Evolutionary conservation across 2,888 invertebrate genomes (phyloP), one percentile per base, ranked within the genome.

Genomic region (Ophion ellenae): DNA sequence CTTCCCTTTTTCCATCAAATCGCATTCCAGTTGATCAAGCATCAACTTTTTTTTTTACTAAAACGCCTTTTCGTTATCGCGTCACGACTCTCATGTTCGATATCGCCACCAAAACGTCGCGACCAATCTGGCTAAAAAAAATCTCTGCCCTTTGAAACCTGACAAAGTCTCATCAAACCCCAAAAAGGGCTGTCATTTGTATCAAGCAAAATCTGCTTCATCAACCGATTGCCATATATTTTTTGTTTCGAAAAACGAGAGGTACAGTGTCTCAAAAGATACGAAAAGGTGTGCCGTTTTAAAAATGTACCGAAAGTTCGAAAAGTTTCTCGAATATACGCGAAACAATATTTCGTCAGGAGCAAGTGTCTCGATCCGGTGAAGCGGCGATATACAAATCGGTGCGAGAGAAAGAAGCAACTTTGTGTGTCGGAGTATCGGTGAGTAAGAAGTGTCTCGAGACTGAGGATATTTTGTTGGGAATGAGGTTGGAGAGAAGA

Each of bases 21-120:
- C 24, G 28, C 2, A 57, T 47, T 78, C 59, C 53, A 45, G 89
- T 86, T 88, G 87, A 85, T 82, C 86, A 86, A 67, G 81, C 59
- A 84, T 82, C 24, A 24, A 1, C 59, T 59, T n/a, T 17, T 70
- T 61, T 10, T 24, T 61, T 28, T 14, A 45, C 6, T 17, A 0
- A 47, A 7, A 14, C 32, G 63, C 32, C 69, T 32, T 59, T 40
- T 53, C 24, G 36, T 61, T 11, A 64, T 6, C 61, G 32, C 63
- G 20, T 61, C 63, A 70, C 45, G 47, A 79, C 59, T 69, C 28
- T n/a, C 28, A 69, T 17, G 67, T 24, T 67, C 40, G 11, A 59
- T 67, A n/a, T 40, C 40, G 17, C 5, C 17, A 53, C 40, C 9
- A 40, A 40, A 40, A 40, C 40, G 40, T 5, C 7, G 7, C 6